phyloP scores from a whole-genome alignment of 2,888 invertebrate species.

The Lottia gigantea region DNA sequence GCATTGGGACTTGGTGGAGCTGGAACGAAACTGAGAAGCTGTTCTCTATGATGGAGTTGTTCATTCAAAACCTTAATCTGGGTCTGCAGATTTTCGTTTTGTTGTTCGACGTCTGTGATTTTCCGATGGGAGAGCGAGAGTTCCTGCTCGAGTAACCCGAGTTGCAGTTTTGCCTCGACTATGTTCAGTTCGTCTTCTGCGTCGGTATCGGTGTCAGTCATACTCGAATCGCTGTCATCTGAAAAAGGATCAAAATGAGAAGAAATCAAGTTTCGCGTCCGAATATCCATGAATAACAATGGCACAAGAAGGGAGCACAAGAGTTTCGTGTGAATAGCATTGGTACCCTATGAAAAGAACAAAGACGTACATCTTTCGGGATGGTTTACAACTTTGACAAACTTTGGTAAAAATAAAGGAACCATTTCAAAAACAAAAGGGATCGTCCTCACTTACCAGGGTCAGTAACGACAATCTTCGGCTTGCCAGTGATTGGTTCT shows the following conservation, averaged over 20 bases:
- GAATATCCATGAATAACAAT: too few species aligned
- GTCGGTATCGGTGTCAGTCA: constrained; percentile 8
- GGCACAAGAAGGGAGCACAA: too few species aligned
- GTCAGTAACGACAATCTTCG: neutral
- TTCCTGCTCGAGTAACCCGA: constrained; percentile 92
- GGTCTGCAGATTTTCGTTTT: constrained; percentile 74
- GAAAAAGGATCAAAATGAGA: neutral
- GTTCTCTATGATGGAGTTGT: constrained; percentile 43
- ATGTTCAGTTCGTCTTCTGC: constrained; percentile 73
- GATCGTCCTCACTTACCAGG: constrained; percentile 3
- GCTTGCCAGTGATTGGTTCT: neutral
- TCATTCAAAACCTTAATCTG: constrained; percentile 50
- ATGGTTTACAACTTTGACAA: too few species aligned
- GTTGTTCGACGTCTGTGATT: constrained; percentile 85
- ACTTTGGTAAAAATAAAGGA: too few species aligned
- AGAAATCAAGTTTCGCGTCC: too few species aligned
- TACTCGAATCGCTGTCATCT: constrained; percentile 6
- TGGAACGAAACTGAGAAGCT: constrained; percentile 29
- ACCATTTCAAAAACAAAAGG: too few species aligned
- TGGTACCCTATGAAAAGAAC: too few species aligned
- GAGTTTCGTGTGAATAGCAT: too few species aligned
- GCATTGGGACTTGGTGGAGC: constrained; percentile 47
- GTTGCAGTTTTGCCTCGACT: constrained; percentile 79
- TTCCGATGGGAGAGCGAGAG: constrained; percentile 84
- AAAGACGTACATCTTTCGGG: too few species aligned